Base-by-base conservation (phyloP, 2,888 invertebrate genomes). In the Lampropteryx suffumata region DNA sequence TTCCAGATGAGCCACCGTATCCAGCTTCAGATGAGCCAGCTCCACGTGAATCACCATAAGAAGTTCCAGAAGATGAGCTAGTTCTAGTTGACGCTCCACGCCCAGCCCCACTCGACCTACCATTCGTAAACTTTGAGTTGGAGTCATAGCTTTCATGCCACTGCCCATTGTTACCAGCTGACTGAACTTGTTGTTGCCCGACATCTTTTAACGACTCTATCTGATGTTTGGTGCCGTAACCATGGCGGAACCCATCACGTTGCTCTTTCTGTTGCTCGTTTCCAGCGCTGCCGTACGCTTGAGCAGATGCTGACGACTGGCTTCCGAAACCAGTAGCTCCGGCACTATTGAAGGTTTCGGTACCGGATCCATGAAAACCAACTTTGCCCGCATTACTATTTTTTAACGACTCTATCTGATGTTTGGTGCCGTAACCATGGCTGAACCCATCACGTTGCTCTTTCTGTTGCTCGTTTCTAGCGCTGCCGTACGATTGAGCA, bases 391-490 rank as follows among this genome's bases (percentile, higher is more conserved):
- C n/a, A n/a, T n/a, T n/a, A n/a, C n/a, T n/a, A n/a, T n/a, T n/a
- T 26, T n/a, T 33, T 24, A 26, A 27, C 30, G 27, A 28, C 12
- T 14, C 37, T 17, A 13, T 10, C 8, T 32, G 27, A 1, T 48
- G 28, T 32, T 27, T 49, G 3, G 26, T 29, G 5, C 34, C 40
- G 3, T 24, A 6, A 24, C 46, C 52, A 12, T 54, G 43, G 7
- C 32, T 39, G 8, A 46, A 46, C 3, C 43, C 45, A n/a, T 1
- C 8, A 29, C 13, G 14, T 39, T 47, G 52, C 6, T 30, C 41
- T 17, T 33, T 37, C 11, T 45, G 37, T 29, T 54, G 55, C 4
- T 40, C 41, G 26, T 52, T 50, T 17, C 60, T 59, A 11, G 33
- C 46, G 6, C 52, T 17, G 4, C 43, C 53, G 9, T 35, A 48